Percentiles rank a stretch among this genome's conserved stretches.
Evolutionary conservation across 2,797 vertebrate species (phyloP).

Genomic region (Poeciliopsis infans): DNA sequence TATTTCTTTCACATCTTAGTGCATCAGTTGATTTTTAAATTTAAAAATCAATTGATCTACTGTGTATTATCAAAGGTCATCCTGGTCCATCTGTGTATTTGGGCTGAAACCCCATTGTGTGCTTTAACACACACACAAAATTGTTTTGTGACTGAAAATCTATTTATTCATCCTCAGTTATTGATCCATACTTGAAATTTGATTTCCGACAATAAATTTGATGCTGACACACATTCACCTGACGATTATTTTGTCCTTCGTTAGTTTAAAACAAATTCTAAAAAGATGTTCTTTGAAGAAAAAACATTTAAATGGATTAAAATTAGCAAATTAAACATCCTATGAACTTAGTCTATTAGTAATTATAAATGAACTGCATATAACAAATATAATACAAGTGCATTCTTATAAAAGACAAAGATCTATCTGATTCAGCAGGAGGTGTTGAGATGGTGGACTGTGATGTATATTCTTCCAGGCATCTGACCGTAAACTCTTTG

Average conservation of each 20-base stretch:
- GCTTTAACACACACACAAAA: not conserved
- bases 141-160: not conserved
- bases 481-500: conserved; percentile 51
- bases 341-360: not conserved
- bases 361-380: conserved; percentile 6
- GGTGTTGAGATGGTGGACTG: conserved; percentile 30
- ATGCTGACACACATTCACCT: not conserved
- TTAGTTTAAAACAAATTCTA: not conserved
- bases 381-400: conserved; percentile 3
- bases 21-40: not conserved
- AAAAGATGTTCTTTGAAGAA: not conserved
- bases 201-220: not conserved
- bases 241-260: not conserved
- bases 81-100: not conserved
- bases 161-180: not conserved
- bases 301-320: not conserved
- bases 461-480: conserved; percentile 40
- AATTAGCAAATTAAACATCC: not conserved
- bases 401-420: conserved; percentile 8
- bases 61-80: not conserved
- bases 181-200: not conserved
- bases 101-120: not conserved
- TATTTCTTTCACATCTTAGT: conserved; percentile 5
- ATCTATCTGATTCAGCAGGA: conserved; percentile 13
- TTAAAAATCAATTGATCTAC: not conserved